Conservation (phyloP, 2,797 vertebrate genomes). For the Manis crassicaudata region DNA sequence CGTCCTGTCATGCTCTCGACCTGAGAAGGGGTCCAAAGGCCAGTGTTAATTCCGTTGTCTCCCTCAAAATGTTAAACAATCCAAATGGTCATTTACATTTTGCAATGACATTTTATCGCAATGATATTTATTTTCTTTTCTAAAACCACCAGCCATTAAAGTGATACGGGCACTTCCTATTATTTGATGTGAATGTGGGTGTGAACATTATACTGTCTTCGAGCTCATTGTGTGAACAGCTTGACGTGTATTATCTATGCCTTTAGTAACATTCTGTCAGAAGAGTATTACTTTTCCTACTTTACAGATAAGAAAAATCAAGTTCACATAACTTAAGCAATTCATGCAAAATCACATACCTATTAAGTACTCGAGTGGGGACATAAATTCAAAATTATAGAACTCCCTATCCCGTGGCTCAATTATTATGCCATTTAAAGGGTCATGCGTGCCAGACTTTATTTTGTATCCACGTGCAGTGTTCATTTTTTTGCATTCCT, state of each 20-base stretch:
- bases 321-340: background rate
- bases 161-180: no score
- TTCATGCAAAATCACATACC: accelerated
- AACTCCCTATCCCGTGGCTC: background rate
- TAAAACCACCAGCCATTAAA: accelerated
- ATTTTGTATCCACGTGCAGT: background rate
- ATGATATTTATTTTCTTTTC: background rate
- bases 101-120: background rate
- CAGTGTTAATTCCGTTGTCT: accelerated
- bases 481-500: background rate
- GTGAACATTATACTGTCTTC: background rate
- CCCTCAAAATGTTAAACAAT: background rate
- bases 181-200: background rate
- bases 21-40: background rate
- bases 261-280: background rate
- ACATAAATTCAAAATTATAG: background rate
- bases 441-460: background rate
- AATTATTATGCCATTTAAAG: background rate
- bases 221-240: background rate
- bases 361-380: accelerated
- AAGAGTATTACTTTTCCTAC: background rate
- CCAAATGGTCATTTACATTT: no score
- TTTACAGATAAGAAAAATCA: background rate
- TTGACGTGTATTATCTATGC: background rate
- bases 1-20: background rate